Base-by-base conservation (phyloP, 1,140 invertebrate species). In the Chymomyza costata region DNA sequence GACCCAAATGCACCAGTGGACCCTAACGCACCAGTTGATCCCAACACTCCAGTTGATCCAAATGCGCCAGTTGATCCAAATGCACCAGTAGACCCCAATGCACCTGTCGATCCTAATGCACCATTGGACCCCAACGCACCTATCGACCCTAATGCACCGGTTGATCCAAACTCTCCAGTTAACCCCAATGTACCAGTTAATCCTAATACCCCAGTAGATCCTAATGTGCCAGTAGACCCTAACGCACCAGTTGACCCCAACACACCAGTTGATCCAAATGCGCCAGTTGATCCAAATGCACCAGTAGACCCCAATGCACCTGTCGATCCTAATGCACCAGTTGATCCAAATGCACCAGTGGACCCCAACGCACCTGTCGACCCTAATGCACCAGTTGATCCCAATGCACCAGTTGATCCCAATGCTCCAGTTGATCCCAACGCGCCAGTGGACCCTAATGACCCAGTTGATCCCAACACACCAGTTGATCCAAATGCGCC, bases 41-140 rank as follows among this genome's bases (percentile, higher is more conserved):
- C 59, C 7, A 37, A 54, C 3, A 19, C 50, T 11, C 45, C 49
- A 25, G 38, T 30, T 1, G 53, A 37, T n/a, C 39, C 39, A 6
- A 49, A 41, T 28, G 38, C 17, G 1, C 44, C 35, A 30, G 38
- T 32, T 1, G 45, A 48, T 8, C 19, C 51, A 1, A 49, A 39
- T 6, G 35, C 43, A 31, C 38, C 60, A 8, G 61, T 44, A 10
- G 50, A 45, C 28, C 48, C 53, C 10, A 53, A 45, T 30, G 49
- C 53, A 7, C 48, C 63, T 19, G 53, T 55, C 1, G 48, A 49
- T 1, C 62, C 62, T 0, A 58, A 48, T 7, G 11, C 56, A 14
- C 37, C 56, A 18, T 41, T 58, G 0, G 38, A 35, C 10, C 45
- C 39, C 6, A 55, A 47, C 8, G 44, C 37, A 10, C 47, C 56